Conservation (phyloP, 2,888 invertebrate genomes). For the Apodemia duryi region DNA sequence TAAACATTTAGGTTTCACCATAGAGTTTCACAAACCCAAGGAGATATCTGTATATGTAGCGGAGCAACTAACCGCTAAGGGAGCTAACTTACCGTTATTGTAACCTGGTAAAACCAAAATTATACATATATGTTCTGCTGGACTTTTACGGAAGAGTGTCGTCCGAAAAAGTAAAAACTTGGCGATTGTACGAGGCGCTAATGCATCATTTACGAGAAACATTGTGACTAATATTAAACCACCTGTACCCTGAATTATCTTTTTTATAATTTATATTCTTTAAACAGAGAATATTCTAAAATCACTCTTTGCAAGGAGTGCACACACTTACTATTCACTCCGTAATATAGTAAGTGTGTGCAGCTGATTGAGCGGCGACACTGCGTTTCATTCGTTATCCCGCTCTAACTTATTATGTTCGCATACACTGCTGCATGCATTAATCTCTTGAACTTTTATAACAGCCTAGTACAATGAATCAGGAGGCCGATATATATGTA, state of each 20-base stretch:
- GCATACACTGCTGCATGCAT: no score
- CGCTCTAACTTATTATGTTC: no score
- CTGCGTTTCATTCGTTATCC: no score
- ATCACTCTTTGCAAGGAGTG: background rate
- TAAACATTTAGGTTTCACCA: slow-evolving; percentile 20
- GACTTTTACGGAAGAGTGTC: slow-evolving; percentile 26
- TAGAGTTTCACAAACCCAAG: background rate
- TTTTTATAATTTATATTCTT: background rate
- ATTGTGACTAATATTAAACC: background rate
- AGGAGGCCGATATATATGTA: no score
- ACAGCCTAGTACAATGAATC: no score
- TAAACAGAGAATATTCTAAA: background rate
- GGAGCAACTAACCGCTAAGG: slow-evolving; percentile 14
- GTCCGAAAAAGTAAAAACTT: background rate
- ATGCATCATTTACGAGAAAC: background rate
- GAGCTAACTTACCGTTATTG: slow-evolving; percentile 21
- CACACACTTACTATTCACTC: background rate
- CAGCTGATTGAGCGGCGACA: no score
- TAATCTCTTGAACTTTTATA: no score
- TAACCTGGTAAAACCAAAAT: slow-evolving; percentile 23
- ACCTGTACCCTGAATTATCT: background rate
- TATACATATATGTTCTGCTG: slow-evolving; percentile 27
- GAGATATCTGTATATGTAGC: slow-evolving; percentile 16
- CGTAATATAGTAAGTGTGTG: no score
- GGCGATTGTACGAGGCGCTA: background rate